These are phyloP conservation scores for Glareola pratincola DNA, from an alignment of 2,113 vertebrate genomes.

Conservation along the genomic window DNA sequence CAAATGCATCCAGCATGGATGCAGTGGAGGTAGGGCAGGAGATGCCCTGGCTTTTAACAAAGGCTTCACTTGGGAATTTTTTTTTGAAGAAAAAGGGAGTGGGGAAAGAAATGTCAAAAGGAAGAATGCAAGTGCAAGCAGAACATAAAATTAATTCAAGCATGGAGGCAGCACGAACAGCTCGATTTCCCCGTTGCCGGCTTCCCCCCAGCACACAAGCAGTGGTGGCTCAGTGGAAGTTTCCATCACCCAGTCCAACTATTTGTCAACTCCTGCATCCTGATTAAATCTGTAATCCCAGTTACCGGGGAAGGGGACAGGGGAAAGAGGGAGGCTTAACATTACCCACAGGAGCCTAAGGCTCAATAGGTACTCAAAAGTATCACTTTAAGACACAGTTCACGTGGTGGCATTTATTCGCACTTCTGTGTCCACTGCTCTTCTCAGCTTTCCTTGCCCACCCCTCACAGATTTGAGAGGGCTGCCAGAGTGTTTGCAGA, in stretches of 20 bases:
- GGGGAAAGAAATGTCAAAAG: neutral
- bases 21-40: neutral
- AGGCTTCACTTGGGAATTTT: neutral
- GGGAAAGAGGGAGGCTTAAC: neutral
- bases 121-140: neutral
- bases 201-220: slow-evolving; percentile 13
- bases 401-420: neutral
- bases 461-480: neutral
- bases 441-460: accelerated
- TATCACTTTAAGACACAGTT: neutral
- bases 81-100: neutral
- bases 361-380: accelerated
- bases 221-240: slow-evolving; percentile 52
- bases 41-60: neutral
- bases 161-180: neutral
- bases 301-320: neutral
- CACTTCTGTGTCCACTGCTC: neutral
- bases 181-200: neutral
- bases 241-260: slow-evolving; percentile 67
- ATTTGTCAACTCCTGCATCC: slow-evolving; percentile 66
- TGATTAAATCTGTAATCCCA: slow-evolving; percentile 59
- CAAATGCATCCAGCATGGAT: neutral
- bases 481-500: neutral
- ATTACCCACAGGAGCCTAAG: neutral
- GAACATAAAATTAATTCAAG: slow-evolving; percentile 27